A percentile compares a stretch with the other conserved stretches of the same genome.
Conservation (phyloP, 2,113 vertebrate species). For the Panurus biarmicus region DNA sequence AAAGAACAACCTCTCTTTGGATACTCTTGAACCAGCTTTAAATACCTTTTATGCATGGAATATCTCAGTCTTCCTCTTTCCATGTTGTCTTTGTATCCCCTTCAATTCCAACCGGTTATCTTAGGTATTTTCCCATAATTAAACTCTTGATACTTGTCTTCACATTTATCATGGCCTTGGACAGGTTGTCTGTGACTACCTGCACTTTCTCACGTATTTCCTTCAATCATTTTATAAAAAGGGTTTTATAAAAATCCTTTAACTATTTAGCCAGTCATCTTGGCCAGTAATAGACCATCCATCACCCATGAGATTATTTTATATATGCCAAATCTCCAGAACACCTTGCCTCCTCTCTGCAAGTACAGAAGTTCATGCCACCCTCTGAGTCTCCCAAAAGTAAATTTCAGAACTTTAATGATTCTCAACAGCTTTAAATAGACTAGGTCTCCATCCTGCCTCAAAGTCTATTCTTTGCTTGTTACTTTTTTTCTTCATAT, state of each 20-base stretch:
- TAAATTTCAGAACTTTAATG: neutral
- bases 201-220: neutral
- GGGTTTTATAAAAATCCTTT: neutral
- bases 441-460: neutral
- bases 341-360: fast-evolving
- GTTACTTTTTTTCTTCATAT: neutral
- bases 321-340: neutral
- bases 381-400: neutral
- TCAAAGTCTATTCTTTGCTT: neutral
- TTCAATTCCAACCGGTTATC: neutral
- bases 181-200: neutral
- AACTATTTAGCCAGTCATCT: neutral
- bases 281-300: neutral
- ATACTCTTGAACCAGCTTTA: neutral
- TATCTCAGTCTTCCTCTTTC: neutral
- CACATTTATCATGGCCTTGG: neutral
- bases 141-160: neutral
- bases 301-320: neutral
- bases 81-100: neutral
- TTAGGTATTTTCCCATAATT: neutral
- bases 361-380: neutral
- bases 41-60: neutral
- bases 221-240: neutral
- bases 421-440: neutral
- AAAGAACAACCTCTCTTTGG: neutral